Evolutionary conservation across 2,113 vertebrate genomes (phyloP).

Genomic region (Condylura cristata): DNA sequence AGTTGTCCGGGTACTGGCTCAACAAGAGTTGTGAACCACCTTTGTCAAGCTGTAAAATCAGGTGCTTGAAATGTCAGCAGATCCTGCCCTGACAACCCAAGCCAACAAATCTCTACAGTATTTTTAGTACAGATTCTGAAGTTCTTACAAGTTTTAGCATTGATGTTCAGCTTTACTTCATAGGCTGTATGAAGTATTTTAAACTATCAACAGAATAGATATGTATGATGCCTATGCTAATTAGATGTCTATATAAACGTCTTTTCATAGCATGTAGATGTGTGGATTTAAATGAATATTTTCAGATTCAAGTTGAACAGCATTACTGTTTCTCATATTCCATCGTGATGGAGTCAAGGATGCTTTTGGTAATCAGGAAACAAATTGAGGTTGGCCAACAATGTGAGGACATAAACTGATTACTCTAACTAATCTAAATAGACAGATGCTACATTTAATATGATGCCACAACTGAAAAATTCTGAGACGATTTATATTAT

Average conservation of each 20-base stretch:
- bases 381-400: neutral
- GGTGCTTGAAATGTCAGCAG: neutral
- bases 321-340: neutral
- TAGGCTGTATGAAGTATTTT: neutral
- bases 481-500: neutral
- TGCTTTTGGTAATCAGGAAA: neutral
- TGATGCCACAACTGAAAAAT: neutral
- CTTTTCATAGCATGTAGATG: neutral
- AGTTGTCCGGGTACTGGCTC: neutral
- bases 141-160: conserved; percentile 40
- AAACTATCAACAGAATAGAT: neutral
- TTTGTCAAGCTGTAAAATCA: neutral
- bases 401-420: neutral
- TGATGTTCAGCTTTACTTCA: neutral
- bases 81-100: neutral
- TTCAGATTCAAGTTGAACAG: neutral
- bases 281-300: neutral
- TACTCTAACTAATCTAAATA: neutral
- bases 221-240: neutral
- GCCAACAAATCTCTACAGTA: neutral
- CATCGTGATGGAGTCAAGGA: neutral
- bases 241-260: neutral
- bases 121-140: neutral
- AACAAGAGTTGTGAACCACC: neutral
- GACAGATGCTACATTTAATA: neutral